Evolutionary conservation across 2,888 invertebrate species (phyloP).

Genomic region (Gymnoscelis rufifasciata): DNA sequence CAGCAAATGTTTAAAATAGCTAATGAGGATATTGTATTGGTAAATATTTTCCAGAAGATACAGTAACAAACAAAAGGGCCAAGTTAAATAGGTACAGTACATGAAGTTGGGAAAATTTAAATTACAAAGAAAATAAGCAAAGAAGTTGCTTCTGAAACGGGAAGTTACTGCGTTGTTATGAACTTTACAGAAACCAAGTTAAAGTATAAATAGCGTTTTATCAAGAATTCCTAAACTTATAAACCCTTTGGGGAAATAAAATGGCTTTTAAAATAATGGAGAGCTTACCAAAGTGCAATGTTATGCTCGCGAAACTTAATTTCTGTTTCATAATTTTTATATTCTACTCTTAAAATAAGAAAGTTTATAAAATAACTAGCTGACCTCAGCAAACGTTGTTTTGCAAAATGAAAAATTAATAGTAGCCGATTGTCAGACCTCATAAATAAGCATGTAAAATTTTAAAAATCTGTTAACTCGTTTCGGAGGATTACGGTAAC

Average conservation of each 20-base stretch:
- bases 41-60: background rate
- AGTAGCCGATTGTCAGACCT: no score
- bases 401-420: no score
- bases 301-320: no score
- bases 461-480: no score
- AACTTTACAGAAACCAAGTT: conserved; percentile 54
- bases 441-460: no score
- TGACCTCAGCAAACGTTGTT: no score
- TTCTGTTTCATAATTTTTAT: no score
- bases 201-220: conserved; percentile 49
- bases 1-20: background rate
- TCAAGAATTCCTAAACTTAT: conserved; percentile 25
- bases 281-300: no score
- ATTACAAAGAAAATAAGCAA: conserved; percentile 65
- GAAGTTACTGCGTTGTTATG: conserved; percentile 57
- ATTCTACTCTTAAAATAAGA: no score
- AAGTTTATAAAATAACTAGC: no score
- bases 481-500: no score
- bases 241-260: conserved; percentile 29
- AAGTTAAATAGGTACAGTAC: conserved; percentile 44
- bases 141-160: conserved; percentile 43
- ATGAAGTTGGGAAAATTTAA: conserved; percentile 61
- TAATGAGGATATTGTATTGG: background rate
- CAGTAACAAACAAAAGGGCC: conserved; percentile 32
- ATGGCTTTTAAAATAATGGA: conserved; percentile 22